phyloP scores from a whole-genome alignment of 2,113 vertebrate species.

The Stictonetta naevosa region DNA sequence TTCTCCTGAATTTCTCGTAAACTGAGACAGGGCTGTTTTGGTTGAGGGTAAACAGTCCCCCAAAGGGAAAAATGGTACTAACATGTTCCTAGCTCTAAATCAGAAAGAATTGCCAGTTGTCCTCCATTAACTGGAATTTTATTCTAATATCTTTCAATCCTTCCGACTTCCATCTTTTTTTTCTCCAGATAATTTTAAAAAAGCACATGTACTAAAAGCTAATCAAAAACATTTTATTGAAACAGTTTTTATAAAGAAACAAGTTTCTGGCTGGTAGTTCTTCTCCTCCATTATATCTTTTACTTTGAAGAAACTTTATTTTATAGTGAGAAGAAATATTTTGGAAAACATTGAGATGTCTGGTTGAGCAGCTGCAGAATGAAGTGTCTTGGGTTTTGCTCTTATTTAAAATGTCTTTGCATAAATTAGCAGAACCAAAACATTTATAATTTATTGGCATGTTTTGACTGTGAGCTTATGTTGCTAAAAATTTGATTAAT shows the following conservation, averaged over 20 bases:
- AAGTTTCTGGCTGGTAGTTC: not conserved
- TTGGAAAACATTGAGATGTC: not conserved
- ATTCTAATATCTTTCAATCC: slow-evolving; percentile 3
- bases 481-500: not conserved
- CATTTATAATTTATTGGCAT: not conserved
- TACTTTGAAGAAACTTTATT: slow-evolving; percentile 1
- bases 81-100: not conserved
- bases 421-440: slow-evolving; percentile 17
- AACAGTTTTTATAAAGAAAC: not conserved
- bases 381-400: slow-evolving; percentile 24
- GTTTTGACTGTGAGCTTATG: not conserved
- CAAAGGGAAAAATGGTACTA: slow-evolving; percentile 20
- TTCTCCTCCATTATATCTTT: not conserved
- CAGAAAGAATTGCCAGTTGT: not conserved
- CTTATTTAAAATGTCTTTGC: slow-evolving; percentile 5
- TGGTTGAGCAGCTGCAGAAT: slow-evolving; percentile 8
- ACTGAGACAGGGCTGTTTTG: slow-evolving; percentile 26
- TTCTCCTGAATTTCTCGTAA: slow-evolving; percentile 23
- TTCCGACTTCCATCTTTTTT: slow-evolving; percentile 7
- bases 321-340: slow-evolving; percentile 11
- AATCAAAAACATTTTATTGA: not conserved
- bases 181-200: not conserved
- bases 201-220: not conserved
- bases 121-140: slow-evolving; percentile 18
- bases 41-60: slow-evolving; percentile 26